A percentile compares a stretch with the other conserved stretches of the same genome.
Conservation (phyloP, 2,797 vertebrate species). For the Fistularia tabacaria region DNA sequence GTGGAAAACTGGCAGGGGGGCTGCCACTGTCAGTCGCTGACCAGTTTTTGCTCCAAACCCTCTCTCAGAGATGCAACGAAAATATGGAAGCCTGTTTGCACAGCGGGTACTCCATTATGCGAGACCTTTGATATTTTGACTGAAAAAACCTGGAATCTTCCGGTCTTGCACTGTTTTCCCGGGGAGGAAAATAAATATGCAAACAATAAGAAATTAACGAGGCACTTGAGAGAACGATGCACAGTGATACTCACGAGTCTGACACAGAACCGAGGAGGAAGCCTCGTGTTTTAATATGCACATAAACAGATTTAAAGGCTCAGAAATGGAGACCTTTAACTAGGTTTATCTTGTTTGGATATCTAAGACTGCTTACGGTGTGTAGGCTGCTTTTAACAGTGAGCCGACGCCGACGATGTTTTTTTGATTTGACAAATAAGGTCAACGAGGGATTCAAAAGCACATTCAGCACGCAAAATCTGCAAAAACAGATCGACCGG, state of each 20-base stretch:
- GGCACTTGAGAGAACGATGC: constrained; percentile 25
- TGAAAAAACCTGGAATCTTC: neutral
- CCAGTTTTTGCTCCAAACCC: constrained; percentile 25
- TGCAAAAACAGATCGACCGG: too few relatives aligned
- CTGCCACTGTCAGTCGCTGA: constrained; percentile 18
- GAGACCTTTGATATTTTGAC: constrained; percentile 23
- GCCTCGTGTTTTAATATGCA: too few relatives aligned
- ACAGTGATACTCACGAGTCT: neutral
- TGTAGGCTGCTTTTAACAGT: too few relatives aligned
- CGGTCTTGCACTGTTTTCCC: constrained; percentile 3
- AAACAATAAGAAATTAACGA: constrained; percentile 32
- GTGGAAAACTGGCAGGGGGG: too few relatives aligned
- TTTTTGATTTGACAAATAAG: too few relatives aligned
- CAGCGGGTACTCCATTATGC: constrained; percentile 15
- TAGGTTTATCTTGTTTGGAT: too few relatives aligned
- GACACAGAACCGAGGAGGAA: constrained; percentile 4
- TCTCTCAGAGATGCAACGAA: neutral
- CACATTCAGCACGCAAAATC: too few relatives aligned
- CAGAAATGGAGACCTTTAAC: too few relatives aligned
- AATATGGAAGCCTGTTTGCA: constrained; percentile 3
- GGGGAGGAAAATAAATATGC: constrained; percentile 33
- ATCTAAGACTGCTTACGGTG: too few relatives aligned
- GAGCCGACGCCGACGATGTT: too few relatives aligned
- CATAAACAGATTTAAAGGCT: too few relatives aligned
- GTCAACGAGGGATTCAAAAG: too few relatives aligned